Base-by-base conservation (phyloP, 2,113 vertebrate species). In the Myotis davidii region DNA sequence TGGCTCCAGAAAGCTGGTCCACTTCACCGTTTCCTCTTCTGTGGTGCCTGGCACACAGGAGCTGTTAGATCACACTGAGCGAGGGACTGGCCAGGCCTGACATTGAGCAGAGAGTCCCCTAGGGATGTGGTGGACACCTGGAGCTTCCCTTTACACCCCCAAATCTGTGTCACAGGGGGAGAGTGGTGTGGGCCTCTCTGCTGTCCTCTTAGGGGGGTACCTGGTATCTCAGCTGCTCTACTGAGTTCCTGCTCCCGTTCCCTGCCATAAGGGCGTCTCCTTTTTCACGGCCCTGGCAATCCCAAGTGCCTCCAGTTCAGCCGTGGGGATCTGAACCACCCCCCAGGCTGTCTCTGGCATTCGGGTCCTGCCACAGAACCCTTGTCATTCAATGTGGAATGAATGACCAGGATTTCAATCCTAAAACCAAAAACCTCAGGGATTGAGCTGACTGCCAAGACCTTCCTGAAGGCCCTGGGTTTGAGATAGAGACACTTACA, bases 21-120 rank as follows among this genome's bases (percentile, higher is more conserved):
- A 0, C 2, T 2, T 12, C 9, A 6, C 50, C 20, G 29, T 88
- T 61, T 39, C 69, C 29, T 39, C 39, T 56, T 83, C 56, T 21
- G 2, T 0, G 0, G 42, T 1, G 12, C 18, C 20, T 2, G 20
- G 27, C 39, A 6, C 77, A 48, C 7, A 17, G 50, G 3, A 39
- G 34, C 45, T 76, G 1, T 61, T 17, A 50, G 69, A 7, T 74
- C 2, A 2, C 34, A 9, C 29, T 70, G 48, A 56, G 25, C 11
- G 34, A 59, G 29, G 61, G 52, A 29, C 7, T 18, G 27, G 2
- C 37, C 56, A 14, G 37, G 45, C 54, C 23, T 73, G 45, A 27
- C 2, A 1, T 25, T 32, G 29, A 42, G 39, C 74, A 52, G 59
- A 37, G 25, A 45, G 61, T 78, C 37, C 56, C 56, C 37, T 61